Evolutionary conservation across 1,140 invertebrate genomes (phyloP), one percentile per base, ranked within the genome.

Genomic region (Drosophila mayri): DNA sequence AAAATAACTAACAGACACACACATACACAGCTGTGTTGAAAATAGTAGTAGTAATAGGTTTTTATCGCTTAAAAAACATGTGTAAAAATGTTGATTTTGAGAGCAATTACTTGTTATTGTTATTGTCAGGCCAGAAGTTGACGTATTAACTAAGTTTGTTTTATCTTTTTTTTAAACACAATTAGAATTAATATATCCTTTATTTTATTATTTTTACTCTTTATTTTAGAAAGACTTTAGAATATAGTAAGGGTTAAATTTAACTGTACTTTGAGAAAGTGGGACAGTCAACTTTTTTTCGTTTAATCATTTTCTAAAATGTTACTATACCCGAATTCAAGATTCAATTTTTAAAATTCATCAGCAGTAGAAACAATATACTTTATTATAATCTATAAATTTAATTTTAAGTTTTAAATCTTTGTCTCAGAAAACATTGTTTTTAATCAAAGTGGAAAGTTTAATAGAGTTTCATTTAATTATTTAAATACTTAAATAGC

Each of bases 1-100:
- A 62, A 46, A 47, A 61, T 40, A 61, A 40, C 35, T 30, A 61
- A 41, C 35, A 40, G 9, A 63, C 14, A 20, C n/a, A 37, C 28
- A 18, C 28, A 18, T 3, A 18, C 22, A 62, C 30, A 65, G 20
- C 11, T 35, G 57, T 14, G n/a, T 32, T 35, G 30, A 44, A 28
- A 28, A 65, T 37, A 44, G 18, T 44, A 43, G 37, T 59, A 35
- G 14, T 61, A 37, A 52, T 35, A 37, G 9, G 18, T 35, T 52
- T 35, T 20, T 20, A 22, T 8, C 14, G 50, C 7, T 37, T 22
- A 18, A 22, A n/a, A 50, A 22, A 22, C 32, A 54, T 54, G 50
- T 54, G 50, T 22, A 37, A 22, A 22, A 37, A 37, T 22, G 18
- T 6, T 28, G 5, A 22, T 20, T 46, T 14, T 25, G 3, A 22